Percentiles rank a stretch among this genome's conserved stretches.
These are phyloP conservation scores for Monopterus albus DNA, from an alignment of 2,113 vertebrate species.

Conservation along the genomic window DNA sequence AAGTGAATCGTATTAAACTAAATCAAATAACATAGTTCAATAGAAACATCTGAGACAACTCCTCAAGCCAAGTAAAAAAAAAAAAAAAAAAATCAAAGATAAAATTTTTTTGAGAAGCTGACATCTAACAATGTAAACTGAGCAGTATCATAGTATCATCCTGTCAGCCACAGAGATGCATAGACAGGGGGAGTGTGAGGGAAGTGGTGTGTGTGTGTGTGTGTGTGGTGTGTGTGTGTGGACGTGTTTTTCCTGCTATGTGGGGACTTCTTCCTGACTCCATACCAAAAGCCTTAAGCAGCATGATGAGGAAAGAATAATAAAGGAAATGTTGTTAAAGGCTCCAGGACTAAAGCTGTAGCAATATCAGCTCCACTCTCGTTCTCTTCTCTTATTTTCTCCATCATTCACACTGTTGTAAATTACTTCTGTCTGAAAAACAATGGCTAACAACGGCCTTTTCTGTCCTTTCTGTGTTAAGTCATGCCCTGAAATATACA, in stretches of 20 bases:
- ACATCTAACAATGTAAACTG: conserved; percentile 44
- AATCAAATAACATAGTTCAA: conserved; percentile 19
- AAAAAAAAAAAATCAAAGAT: background rate
- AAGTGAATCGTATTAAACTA: conserved; percentile 39
- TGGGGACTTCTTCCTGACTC: too few relatives aligned
- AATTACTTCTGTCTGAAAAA: conserved; percentile 69
- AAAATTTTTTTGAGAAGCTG: conserved; percentile 9
- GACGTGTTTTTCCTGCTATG: too few relatives aligned
- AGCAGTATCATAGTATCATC: conserved; percentile 52
- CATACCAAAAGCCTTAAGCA: conserved; percentile 66
- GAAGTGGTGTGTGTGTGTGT: too few relatives aligned
- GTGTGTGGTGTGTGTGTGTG: background rate
- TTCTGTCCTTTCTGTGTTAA: conserved; percentile 44
- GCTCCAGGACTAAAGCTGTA: conserved; percentile 44
- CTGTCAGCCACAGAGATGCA: conserved; percentile 41
- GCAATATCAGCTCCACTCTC: conserved; percentile 45
- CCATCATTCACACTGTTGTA: conserved; percentile 30
- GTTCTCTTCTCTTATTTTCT: too few relatives aligned
- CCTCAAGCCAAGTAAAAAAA: conserved; percentile 34
- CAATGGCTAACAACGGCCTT: conserved; percentile 61
- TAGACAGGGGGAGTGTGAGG: conserved; percentile 15
- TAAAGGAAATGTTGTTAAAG: conserved; percentile 69
- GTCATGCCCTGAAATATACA: conserved; percentile 1
- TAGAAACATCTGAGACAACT: conserved; percentile 44
- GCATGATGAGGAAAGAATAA: conserved; percentile 73